Percentiles rank a stretch among this genome's conserved stretches.
phyloP scores from a whole-genome alignment of 2,888 invertebrate species.

The Catocala sponsa region DNA sequence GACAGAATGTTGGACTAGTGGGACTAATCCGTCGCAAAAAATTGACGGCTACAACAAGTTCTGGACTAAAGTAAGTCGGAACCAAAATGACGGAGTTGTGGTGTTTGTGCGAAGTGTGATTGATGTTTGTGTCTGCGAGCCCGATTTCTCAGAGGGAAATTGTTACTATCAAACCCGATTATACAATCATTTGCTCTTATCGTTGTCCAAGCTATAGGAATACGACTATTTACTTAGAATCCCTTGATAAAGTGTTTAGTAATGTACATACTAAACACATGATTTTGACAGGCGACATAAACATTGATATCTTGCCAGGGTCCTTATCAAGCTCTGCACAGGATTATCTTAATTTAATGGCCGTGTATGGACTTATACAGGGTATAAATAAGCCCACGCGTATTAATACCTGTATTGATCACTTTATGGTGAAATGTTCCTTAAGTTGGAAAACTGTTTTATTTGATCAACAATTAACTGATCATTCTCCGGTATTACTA shows the following conservation, averaged over 20 bases:
- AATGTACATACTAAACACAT: not conserved
- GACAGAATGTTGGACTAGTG: not conserved
- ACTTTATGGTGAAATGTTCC: not conserved
- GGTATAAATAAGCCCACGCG: constrained; percentile 1
- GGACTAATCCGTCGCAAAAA: not conserved
- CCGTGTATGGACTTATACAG: not conserved
- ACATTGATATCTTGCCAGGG: not conserved
- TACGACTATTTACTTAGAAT: not conserved
- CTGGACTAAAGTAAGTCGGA: not conserved
- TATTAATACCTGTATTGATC: constrained; percentile 1
- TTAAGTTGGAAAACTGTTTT: not conserved
- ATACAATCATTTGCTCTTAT: not conserved
- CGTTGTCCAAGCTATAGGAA: not conserved
- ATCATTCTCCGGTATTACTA: constrained; percentile 1
- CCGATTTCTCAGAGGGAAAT: not conserved
- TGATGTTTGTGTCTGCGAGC: not conserved
- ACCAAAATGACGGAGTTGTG: not conserved
- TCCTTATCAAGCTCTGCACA: not conserved
- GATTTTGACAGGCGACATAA: not conserved
- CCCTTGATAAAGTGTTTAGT: not conserved
- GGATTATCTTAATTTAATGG: constrained; percentile 5
- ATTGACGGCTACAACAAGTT: not conserved
- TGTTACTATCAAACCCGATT: not conserved
- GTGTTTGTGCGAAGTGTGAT: not conserved
- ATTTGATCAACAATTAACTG: constrained; percentile 7